Evolutionary conservation across 1,140 invertebrate species (phyloP), one percentile per base, ranked within the genome.

Genomic region (Laodelphax striatellus): DNA sequence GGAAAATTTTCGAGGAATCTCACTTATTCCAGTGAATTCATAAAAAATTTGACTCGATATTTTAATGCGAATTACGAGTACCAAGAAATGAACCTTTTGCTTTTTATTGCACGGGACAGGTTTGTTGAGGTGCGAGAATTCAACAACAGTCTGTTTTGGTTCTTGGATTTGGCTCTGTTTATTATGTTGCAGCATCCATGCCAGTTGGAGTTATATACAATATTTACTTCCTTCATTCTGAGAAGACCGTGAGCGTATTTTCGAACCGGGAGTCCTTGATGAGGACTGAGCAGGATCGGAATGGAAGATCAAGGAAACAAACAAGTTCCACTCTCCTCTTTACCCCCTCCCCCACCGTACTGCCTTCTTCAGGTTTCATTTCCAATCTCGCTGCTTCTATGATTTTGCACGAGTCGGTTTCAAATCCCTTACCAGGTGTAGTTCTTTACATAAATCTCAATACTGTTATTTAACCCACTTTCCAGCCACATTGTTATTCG

Each of bases 291-390:
- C 9, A 22, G n/a, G 19, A 28, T 46, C 14, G 16, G 9, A 22
- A 19, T 46, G 38, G 21, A 57, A 38, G 43, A 57, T 57, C 55
- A 57, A 57, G 38, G 38, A 54, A 53, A 24, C 58, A 42, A 41
- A 28, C 16, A 19, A 41, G n/a, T 57, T 24, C 41, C 46, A 21
- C n/a, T 31, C 31, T 44, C 52, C 38, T 34, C 19, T 52, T 9
- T 11, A 9, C 41, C 5, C 42, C 14, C 10, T 54, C 17, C 41
- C 42, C 52, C 52, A 34, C 55, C 61, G 46, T 42, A n/a, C 55
- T 34, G 9, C 31, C 38, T 58, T 52, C 46, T 31, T 16, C 43
- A 42, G 28, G 24, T n/a, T 60, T 58, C 53, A 57, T 22, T 55
- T 21, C 46, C 41, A 38, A n/a, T 55, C 31, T 55, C 43, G 11